Base-by-base conservation (phyloP, 2,113 vertebrate species). In the Bufo gargarizans region DNA sequence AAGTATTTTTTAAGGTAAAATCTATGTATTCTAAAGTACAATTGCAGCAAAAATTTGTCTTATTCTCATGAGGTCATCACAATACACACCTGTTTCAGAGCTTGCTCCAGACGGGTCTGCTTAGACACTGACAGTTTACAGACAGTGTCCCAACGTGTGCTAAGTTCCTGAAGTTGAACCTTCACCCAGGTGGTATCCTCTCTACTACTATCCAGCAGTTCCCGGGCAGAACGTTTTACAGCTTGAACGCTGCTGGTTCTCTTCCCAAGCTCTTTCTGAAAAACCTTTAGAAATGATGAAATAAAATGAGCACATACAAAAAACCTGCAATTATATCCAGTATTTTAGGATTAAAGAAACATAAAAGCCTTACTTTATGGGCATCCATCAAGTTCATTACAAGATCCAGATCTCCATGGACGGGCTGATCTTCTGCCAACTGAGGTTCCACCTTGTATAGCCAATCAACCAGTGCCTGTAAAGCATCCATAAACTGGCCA, bases 311-410 rank as follows among this genome's bases (percentile, higher is more conserved):
- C 2, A 9, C 49, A 58, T 43, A 33, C 4, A 13, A 82, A 63
- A 63, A 14, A 47, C 19, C 2, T 7, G 1, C 19, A 55, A 78
- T 55, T 12, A 11, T 1, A 22, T 8, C 6, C 0, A 80, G n/a
- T 56, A 7, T 58, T 33, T 59, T 43, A 16, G 2, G 7, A 59
- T n/a, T 58, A 6, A 56, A 33, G 0, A 16, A 10, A 10, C 47
- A 43, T 16, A 49, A 65, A 33, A 33, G 61, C 90, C 33, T 93
- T 86, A 99, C 98, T 97, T 99, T 99, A 91, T 99, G 98, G 3
- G 97, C 96, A 89, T 99, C 98, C 97, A 99, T 97, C 90, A 99
- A 95, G 93, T 99, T 99, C 94, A 98, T 98, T 90, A 99, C 98
- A 22, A 99, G 94, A 86, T 99, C 98, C 72, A 99, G 94, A 91